Percentiles rank a stretch among this genome's conserved stretches.
phyloP scores from a whole-genome alignment of 1,140 invertebrate genomes.

The Orius insidiosus region DNA sequence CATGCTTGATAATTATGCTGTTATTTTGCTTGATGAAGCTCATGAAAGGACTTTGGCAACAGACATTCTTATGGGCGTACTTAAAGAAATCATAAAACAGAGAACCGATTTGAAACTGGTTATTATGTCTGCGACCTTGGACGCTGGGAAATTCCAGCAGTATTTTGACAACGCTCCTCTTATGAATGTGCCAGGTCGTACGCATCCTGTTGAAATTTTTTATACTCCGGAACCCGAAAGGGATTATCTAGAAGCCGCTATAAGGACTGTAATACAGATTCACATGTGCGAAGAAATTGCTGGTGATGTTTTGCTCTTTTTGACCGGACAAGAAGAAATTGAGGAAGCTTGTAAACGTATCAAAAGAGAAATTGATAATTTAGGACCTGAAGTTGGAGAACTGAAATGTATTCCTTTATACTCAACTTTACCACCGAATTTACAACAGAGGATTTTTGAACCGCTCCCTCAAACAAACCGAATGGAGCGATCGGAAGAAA shows the following conservation, averaged over 20 bases:
- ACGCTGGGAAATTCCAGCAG: conserved; percentile 94
- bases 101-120: conserved; percentile 89
- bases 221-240: conserved; percentile 97
- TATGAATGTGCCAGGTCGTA: conserved; percentile 94
- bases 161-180: conserved; percentile 97
- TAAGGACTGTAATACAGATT: conserved; percentile 96
- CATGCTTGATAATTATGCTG: conserved; percentile 89
- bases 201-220: conserved; percentile 96
- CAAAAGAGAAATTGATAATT: conserved; percentile 89
- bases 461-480: conserved; percentile 72
- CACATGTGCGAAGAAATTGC: conserved; percentile 95
- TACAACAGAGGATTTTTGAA: conserved; percentile 97
- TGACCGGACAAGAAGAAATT: conserved; percentile 94
- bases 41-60: conserved; percentile 97
- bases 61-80: conserved; percentile 95
- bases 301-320: conserved; percentile 87
- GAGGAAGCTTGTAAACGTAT: conserved; percentile 98
- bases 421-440: conserved; percentile 91
- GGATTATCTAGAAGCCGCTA: conserved; percentile 96
- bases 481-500: conserved; percentile 93
- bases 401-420: conserved; percentile 97
- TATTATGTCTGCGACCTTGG: conserved; percentile 99
- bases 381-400: conserved; percentile 92
- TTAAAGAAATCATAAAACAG: conserved; percentile 95
- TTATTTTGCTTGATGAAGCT: conserved; percentile 94